Conservation (phyloP, 2,797 vertebrate genomes). For the Trichosurus vulpecula region DNA sequence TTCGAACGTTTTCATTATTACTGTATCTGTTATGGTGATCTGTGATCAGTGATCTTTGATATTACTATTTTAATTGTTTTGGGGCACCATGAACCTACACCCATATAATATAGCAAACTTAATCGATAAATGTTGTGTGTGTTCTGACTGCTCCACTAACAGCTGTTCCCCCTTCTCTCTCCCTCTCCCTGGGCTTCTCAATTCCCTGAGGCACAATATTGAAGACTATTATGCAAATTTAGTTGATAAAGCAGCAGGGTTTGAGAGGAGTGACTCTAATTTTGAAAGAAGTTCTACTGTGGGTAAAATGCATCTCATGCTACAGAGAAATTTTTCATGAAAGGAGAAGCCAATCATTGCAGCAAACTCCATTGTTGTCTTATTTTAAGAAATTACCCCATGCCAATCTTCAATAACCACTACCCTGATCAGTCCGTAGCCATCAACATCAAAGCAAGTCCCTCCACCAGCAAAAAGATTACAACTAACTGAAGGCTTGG, state of each 20-base stretch:
- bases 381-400: background rate
- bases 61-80: background rate
- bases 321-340: background rate
- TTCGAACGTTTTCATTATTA: background rate
- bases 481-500: background rate
- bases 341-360: background rate
- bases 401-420: background rate
- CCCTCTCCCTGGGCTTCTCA: background rate
- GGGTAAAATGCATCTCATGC: background rate
- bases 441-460: background rate
- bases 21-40: background rate
- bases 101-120: background rate
- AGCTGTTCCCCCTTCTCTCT: background rate
- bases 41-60: background rate
- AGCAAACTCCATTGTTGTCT: background rate
- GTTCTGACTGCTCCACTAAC: background rate
- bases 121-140: background rate
- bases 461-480: background rate
- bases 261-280: background rate
- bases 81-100: background rate
- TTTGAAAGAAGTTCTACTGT: background rate
- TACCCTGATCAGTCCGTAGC: background rate
- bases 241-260: background rate
- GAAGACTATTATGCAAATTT: background rate
- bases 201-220: background rate